Evolutionary conservation across 1,140 invertebrate genomes (phyloP), one percentile per base, ranked within the genome.

Genomic region (Ceratosolen fusciceps): DNA sequence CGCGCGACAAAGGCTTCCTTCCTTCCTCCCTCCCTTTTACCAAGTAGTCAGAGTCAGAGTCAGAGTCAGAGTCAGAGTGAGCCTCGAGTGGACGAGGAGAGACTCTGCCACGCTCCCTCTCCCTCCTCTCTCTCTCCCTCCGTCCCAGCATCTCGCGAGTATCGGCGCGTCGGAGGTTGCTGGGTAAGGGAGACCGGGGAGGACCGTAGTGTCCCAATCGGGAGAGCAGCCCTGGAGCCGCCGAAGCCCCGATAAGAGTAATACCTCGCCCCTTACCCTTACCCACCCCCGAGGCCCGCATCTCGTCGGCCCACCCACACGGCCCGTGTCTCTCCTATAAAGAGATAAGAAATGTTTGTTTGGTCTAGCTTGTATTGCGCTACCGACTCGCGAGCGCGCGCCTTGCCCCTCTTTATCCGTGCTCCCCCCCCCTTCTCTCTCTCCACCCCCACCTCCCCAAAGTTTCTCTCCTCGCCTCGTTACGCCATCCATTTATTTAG

Each of bases 281-380:
- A n/a, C n/a, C n/a, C n/a, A n/a, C n/a, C n/a, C n/a, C n/a, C n/a
- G n/a, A n/a, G n/a, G n/a, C n/a, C n/a, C n/a, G n/a, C n/a, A n/a
- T n/a, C n/a, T n/a, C n/a, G n/a, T n/a, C n/a, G n/a, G n/a, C n/a
- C n/a, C n/a, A n/a, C n/a, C n/a, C n/a, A n/a, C n/a, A n/a, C n/a
- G n/a, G n/a, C n/a, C n/a, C n/a, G n/a, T n/a, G n/a, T 14, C 43
- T 14, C 21, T n/a, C 72, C 21, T 74, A 73, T 67, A 67, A 82
- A 85, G 79, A 84, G 85, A 87, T 86, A 88, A 86, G 84, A 80
- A 86, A 86, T 87, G 86, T 84, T 84, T 83, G 83, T 87, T 86
- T 85, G 86, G 83, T 83, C 83, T 82, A 78, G 82, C 76, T 79
- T 75, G 81, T 81, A 49, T 43, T 54, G 54, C 71, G 67, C 74